Percentiles rank a stretch among this genome's conserved stretches.
Conservation (phyloP, 2,113 vertebrate genomes). For the Zingel zingel region DNA sequence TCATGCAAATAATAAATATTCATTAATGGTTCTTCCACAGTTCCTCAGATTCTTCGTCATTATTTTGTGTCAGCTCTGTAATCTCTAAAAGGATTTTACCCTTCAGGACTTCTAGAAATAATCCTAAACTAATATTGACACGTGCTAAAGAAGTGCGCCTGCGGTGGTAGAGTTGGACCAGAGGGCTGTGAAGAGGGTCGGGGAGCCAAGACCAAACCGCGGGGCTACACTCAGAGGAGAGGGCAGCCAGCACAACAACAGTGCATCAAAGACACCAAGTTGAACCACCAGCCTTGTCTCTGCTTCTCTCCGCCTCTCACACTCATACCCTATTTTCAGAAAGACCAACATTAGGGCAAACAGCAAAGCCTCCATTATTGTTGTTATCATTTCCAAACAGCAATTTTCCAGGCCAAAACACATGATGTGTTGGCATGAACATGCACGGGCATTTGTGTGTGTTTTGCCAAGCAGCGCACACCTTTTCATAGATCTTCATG, state of each 20-base stretch:
- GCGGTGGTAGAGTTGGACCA: conserved; percentile 70
- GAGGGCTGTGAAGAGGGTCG: conserved; percentile 72
- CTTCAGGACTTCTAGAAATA: conserved; percentile 81
- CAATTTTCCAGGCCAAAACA: conserved; percentile 56
- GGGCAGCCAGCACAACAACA: conserved; percentile 70
- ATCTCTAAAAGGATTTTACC: conserved; percentile 75
- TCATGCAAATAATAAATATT: conserved; percentile 85
- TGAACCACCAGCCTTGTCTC: conserved; percentile 64
- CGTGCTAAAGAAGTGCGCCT: conserved; percentile 82
- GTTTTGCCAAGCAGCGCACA: conserved; percentile 15
- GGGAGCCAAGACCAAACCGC: conserved; percentile 74
- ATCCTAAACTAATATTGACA: conserved; percentile 85
- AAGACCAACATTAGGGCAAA: conserved; percentile 69
- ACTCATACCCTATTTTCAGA: conserved; percentile 73
- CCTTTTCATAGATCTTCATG: conserved; percentile 42
- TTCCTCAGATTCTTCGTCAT: conserved; percentile 77
- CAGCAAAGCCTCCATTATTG: conserved; percentile 64
- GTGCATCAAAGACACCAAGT: conserved; percentile 74
- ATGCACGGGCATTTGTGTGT: conserved; percentile 20
- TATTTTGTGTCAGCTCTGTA: conserved; percentile 78
- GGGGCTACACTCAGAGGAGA: conserved; percentile 67
- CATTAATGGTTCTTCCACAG: conserved; percentile 78
- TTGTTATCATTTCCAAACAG: conserved; percentile 73
- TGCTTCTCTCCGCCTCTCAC: conserved; percentile 42
- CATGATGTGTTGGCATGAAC: conserved; percentile 32